A percentile compares a stretch with the other conserved stretches of the same genome.
phyloP scores from a whole-genome alignment of 2,113 vertebrate genomes.

The Sialia sialis region DNA sequence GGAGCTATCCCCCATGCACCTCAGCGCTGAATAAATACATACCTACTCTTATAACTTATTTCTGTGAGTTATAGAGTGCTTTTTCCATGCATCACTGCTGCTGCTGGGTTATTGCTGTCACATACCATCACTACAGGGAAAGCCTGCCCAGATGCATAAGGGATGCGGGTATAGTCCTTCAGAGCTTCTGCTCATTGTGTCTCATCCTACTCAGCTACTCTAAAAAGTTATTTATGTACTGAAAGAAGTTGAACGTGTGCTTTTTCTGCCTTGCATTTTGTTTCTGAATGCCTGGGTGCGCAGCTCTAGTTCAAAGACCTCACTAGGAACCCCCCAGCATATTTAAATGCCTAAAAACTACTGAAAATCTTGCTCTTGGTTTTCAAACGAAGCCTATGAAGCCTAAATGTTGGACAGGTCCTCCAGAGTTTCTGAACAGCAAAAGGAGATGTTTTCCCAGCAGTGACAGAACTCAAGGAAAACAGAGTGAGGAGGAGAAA shows the following conservation, averaged over 20 bases:
- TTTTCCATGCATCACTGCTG: too few relatives aligned
- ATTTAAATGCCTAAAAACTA: background rate
- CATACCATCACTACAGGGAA: background rate
- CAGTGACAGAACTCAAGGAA: background rate
- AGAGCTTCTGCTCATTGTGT: background rate
- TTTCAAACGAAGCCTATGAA: background rate
- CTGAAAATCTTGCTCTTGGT: background rate
- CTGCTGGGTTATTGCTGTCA: background rate
- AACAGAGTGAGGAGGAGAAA: background rate
- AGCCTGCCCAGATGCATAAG: background rate
- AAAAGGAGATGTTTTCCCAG: background rate
- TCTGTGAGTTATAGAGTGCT: too few relatives aligned
- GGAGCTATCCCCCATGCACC: too few relatives aligned
- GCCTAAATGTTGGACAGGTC: background rate
- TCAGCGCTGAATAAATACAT: too few relatives aligned
- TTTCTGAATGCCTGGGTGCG: background rate
- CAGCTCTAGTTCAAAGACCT: background rate
- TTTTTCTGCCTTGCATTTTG: background rate
- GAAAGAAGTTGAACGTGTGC: background rate
- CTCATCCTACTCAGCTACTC: background rate
- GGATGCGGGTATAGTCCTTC: background rate
- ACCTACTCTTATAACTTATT: too few relatives aligned
- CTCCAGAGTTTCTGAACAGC: background rate
- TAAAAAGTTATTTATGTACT: background rate
- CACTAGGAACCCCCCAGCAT: background rate